Evolutionary conservation across 2,113 vertebrate genomes (phyloP), one percentile per base, ranked within the genome.

Genomic region (Megalops atlanticus): DNA sequence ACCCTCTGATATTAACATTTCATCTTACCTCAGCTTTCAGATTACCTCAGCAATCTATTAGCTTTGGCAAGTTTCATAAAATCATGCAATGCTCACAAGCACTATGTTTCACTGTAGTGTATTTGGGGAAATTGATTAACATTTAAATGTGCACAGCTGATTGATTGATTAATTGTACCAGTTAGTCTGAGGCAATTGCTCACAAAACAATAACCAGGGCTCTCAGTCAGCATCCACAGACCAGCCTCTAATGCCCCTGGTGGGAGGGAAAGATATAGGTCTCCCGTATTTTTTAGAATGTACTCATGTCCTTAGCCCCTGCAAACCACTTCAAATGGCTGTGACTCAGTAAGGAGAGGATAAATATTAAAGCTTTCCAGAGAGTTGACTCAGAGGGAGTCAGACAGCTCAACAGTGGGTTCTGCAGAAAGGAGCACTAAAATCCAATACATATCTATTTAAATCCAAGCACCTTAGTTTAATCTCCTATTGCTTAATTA

Each of bases 401-500:
- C 40, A 70, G 11, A 45, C 21, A 27, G 31, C 18, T 47, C 45
- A 52, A 27, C 72, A 21, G 21, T 47, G 15, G 54, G 41, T 79
- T 33, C 68, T 49, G n/a, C 58, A 31, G 68, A 47, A 33, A 21
- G 47, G 54, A 39, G 27, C 70, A n/a, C 45, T 54, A 45, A 45
- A 92, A 92, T 91, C 87, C 70, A 80, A 72, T 70, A 47, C 89
- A 87, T 89, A 83, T 77, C 87, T 86, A 87, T 87, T 89, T 89
- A 91, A 92, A 92, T 93, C 90, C 85, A 84, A 88, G 85, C 88
- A 88, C 88, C 89, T 92, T 90, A 87, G 91, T 91, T 92, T 89
- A 92, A 92, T 91, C 93, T 90, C 80, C 84, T 89, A 88, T 90
- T 91, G 88, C 91, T 92, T 92, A 92, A 93, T 93, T 92, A 93